Evolutionary conservation across 2,113 vertebrate genomes (phyloP).

Genomic region (Crypturellus undulatus): DNA sequence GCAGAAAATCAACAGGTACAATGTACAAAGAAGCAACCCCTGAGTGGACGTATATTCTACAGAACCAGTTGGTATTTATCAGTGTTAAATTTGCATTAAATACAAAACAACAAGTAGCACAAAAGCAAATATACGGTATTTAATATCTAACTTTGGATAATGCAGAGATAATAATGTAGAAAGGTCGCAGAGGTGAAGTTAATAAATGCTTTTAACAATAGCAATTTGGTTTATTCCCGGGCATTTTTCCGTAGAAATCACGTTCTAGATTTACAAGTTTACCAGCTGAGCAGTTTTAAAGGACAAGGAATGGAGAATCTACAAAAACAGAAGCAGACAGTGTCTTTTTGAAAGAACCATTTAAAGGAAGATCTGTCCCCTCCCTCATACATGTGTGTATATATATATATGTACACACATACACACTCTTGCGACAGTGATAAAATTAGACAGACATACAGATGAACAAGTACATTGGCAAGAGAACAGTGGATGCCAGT

Average conservation of each 20-base stretch:
- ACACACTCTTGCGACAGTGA: neutral
- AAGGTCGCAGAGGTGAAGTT: neutral
- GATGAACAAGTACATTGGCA: neutral
- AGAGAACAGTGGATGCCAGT: neutral
- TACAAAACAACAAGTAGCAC: neutral
- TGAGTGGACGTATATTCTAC: neutral
- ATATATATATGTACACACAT: neutral
- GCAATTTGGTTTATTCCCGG: neutral
- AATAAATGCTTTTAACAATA: neutral
- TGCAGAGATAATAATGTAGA: neutral
- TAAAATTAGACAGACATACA: neutral
- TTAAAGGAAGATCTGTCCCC: neutral
- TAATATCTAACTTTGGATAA: neutral
- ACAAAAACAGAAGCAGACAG: neutral
- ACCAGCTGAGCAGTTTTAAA: neutral
- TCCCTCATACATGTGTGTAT: neutral
- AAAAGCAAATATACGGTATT: neutral
- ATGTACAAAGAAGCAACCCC: neutral
- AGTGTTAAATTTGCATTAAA: neutral
- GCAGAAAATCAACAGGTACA: conserved; percentile 16
- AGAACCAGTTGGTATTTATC: neutral
- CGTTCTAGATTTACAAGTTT: neutral
- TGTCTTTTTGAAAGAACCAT: neutral
- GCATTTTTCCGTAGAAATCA: neutral
- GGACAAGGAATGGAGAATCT: neutral